Conservation (phyloP, 35 echinoderm and acorn worm species). For the Heliocidaris erythrogramma region DNA sequence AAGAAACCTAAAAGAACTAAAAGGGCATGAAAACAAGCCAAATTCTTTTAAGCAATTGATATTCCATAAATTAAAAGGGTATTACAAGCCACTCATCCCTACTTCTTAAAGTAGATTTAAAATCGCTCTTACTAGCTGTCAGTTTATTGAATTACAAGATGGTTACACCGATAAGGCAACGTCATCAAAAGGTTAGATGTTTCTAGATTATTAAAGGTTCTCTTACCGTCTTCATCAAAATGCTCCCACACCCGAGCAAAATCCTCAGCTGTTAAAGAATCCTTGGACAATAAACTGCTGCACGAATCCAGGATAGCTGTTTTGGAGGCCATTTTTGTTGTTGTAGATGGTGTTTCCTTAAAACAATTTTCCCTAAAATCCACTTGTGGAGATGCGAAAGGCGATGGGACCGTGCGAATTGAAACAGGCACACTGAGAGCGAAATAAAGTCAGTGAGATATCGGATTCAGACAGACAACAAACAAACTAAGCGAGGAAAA, state of each 20-base stretch:
- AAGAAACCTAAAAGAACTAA: no score
- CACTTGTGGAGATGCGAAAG: neutral
- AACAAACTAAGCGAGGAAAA: neutral
- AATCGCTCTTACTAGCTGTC: no score
- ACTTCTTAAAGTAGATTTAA: no score
- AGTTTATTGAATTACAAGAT: no score
- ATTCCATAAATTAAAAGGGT: no score
- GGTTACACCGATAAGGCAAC: no score
- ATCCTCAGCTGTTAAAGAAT: constrained; percentile 12
- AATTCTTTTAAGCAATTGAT: no score
- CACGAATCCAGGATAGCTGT: neutral
- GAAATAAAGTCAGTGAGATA: neutral
- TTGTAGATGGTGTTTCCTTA: neutral
- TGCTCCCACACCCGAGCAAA: neutral
- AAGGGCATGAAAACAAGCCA: no score
- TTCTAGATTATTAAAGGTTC: neutral
- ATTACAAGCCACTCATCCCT: no score
- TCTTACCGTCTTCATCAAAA: constrained; percentile 13
- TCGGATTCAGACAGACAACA: neutral
- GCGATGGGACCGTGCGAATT: neutral
- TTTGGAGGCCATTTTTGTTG: constrained; percentile 22
- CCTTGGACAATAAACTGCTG: neutral
- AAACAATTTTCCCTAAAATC: constrained; percentile 5
- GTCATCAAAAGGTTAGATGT: neutral
- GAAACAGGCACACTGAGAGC: neutral